These are phyloP conservation scores for Chauna torquata DNA, from an alignment of 2,113 vertebrate genomes.

Conservation along the genomic window DNA sequence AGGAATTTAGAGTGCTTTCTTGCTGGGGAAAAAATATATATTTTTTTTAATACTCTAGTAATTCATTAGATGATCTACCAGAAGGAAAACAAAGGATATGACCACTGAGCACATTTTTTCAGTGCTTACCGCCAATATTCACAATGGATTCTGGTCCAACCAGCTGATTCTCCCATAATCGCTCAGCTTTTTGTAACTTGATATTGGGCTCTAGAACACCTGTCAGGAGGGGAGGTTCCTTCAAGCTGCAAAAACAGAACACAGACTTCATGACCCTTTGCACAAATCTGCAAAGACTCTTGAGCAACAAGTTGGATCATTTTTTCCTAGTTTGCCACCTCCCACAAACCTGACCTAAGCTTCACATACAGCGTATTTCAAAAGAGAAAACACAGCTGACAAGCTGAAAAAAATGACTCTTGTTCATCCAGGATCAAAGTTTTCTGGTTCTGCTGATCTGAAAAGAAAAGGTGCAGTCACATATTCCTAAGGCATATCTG, in stretches of 20 bases:
- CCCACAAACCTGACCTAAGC: not conserved
- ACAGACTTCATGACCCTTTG: not conserved
- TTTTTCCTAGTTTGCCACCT: not conserved
- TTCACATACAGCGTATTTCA: not conserved
- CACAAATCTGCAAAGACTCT: not conserved
- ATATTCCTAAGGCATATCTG: not conserved
- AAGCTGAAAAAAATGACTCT: not conserved
- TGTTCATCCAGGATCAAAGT: not conserved
- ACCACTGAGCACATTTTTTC: not conserved
- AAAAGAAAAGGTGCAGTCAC: not conserved
- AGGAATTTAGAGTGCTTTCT: not conserved
- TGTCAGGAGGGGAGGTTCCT: conserved; percentile 86
- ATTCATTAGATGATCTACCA: not conserved
- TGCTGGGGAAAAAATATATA: not conserved
- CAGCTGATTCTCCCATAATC: conserved; percentile 89
- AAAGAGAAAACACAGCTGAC: not conserved
- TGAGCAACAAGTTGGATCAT: not conserved
- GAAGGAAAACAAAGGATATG: not conserved
- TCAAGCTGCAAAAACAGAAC: conserved; percentile 80
- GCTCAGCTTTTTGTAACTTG: conserved; percentile 85
- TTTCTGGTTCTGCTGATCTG: not conserved
- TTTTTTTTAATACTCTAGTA: not conserved
- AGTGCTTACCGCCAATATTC: conserved; percentile 87
- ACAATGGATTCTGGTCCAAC: conserved; percentile 90
- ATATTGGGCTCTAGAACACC: conserved; percentile 88